A percentile compares a stretch with the other conserved stretches of the same genome.
Evolutionary conservation across 1,140 invertebrate genomes (phyloP).

Genomic region (Camponotus floridanus): DNA sequence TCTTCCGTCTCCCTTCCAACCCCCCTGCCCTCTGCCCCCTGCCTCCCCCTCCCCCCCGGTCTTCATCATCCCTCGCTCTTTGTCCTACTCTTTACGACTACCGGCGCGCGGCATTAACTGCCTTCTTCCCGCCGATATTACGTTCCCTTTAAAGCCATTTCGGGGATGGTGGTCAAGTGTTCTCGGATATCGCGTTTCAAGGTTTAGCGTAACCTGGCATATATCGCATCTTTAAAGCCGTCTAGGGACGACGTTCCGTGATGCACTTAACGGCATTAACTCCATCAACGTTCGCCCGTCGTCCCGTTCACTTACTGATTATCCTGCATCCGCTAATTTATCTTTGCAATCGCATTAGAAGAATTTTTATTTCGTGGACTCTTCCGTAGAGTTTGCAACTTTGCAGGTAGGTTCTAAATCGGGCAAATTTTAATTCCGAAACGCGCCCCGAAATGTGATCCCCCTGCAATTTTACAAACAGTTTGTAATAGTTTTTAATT

Average conservation of each 20-base stretch:
- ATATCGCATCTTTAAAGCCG: constrained; percentile 49
- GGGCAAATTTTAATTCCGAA: not conserved
- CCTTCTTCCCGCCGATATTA: constrained; percentile 63
- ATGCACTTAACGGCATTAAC: constrained; percentile 39
- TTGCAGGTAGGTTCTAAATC: not conserved
- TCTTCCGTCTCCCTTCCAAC: not conserved
- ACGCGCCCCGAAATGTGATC: not conserved
- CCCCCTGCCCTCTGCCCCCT: no score
- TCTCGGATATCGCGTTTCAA: constrained; percentile 62
- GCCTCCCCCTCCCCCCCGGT: not conserved
- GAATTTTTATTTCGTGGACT: not conserved
- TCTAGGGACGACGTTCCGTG: constrained; percentile 26
- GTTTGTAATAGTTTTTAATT: not conserved
- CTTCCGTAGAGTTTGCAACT: not conserved
- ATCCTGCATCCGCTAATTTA: constrained; percentile 23
- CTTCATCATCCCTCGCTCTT: constrained; percentile 31
- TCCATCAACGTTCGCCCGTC: constrained; percentile 27
- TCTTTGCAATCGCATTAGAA: not conserved
- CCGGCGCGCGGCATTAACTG: constrained; percentile 60
- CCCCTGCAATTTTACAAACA: not conserved
- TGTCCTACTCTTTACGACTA: constrained; percentile 61
- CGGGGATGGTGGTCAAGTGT: constrained; percentile 59
- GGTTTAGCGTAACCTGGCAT: constrained; percentile 45
- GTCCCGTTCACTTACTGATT: constrained; percentile 34
- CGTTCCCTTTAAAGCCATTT: constrained; percentile 63